Base-by-base conservation (phyloP, 2,888 invertebrate species). In the Diplolepis rosae region DNA sequence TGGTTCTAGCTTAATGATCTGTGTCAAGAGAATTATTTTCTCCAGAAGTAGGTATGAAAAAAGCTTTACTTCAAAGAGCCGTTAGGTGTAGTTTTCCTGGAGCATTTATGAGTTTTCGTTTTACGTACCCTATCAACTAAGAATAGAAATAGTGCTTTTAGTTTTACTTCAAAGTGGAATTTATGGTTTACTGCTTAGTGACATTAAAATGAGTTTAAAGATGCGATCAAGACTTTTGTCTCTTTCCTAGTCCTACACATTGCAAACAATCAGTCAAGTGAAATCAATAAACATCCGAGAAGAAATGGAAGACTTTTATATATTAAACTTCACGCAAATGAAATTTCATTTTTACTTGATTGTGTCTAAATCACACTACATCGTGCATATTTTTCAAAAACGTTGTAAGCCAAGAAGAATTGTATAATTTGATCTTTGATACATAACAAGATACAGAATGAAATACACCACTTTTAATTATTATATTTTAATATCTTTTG, bases 271-370 rank as follows among this genome's bases (percentile, higher is more conserved):
- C 35, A 69, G 68, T 52, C 54, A 69, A 74, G 68, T 70, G 45
- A 50, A 65, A 69, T 65, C 66, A 61, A 70, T 68, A 61, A 51
- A 35, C 61, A 67, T 70, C 69, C 68, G 13, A 70, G 73, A 76
- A 76, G 71, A 52, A 74, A 74, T 77, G 74, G 76, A 77, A 76
- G 76, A 77, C 77, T 77, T 71, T 73, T 71, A 66, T 71, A 66
- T 70, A 73, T 77, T 52, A 71, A 72, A 74, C 61, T 73, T 72
- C 56, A 68, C 65, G 4, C 6, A 18, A 22, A 11, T 9, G 22
- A 22, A 48, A 48, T 48, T 9, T 11, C 3, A 9, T 22, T 48
- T 48, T 32, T 32, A 32, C 32, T 32, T 7, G n/a, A n/a, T n/a
- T n/a, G n/a, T n/a, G n/a, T n/a, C n/a, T n/a, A n/a, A n/a, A n/a